A percentile compares a stretch with the other conserved stretches of the same genome.
Evolutionary conservation across 2,888 invertebrate genomes (phyloP).

Genomic region (Hypena proboscidalis): DNA sequence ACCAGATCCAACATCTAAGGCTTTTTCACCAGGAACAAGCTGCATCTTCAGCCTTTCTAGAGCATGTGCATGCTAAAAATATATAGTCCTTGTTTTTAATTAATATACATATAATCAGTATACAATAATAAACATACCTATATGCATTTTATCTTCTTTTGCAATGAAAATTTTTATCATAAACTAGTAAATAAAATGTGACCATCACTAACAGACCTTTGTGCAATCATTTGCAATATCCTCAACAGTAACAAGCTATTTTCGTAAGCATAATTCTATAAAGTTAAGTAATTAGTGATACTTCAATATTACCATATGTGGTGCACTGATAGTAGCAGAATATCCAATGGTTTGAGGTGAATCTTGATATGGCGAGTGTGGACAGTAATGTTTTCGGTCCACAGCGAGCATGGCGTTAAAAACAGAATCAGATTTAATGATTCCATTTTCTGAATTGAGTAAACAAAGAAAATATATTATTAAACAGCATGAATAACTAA

Average conservation of each 20-base stretch:
- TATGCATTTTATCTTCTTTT: too few species aligned
- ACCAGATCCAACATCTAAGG: conserved; percentile 97
- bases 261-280: not conserved
- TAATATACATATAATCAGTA: not conserved
- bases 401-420: conserved; percentile 93
- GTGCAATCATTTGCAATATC: too few species aligned
- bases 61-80: conserved; percentile 93
- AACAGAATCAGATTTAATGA: conserved; percentile 91
- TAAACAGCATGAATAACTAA: not conserved
- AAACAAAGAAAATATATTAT: not conserved
- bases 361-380: conserved; percentile 93
- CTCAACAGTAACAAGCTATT: not conserved
- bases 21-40: conserved; percentile 90
- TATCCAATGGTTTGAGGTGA: conserved; percentile 97
- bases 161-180: too few species aligned
- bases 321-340: conserved; percentile 97
- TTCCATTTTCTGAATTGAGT: conserved; percentile 92
- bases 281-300: not conserved
- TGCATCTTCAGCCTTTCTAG: conserved; percentile 93
- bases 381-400: conserved; percentile 93
- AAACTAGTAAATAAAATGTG: too few species aligned
- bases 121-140: too few species aligned
- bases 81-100: too few species aligned
- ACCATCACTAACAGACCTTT: too few species aligned
- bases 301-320: conserved; percentile 92